Evolutionary conservation across 2,113 vertebrate species (phyloP).

Genomic region (Thinocorus orbignyianus): DNA sequence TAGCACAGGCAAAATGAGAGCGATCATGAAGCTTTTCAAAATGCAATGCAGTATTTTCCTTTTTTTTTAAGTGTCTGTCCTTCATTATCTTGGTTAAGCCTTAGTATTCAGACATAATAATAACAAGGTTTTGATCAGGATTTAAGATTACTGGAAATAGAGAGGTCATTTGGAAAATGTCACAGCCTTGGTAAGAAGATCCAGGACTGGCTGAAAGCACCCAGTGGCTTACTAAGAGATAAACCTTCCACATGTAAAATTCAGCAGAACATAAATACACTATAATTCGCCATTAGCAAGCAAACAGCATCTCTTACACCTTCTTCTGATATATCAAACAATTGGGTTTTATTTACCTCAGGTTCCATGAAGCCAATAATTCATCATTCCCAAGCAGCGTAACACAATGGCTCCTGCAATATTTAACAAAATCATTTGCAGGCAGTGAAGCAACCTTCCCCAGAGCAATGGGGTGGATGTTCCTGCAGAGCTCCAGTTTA

Average conservation of each 20-base stretch:
- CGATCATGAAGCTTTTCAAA: not conserved
- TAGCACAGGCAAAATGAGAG: not conserved
- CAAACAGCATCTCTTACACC: not conserved
- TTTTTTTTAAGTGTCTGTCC: not conserved
- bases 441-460: not conserved
- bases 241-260: constrained; percentile 10
- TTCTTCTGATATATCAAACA: not conserved
- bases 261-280: not conserved
- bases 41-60: not conserved
- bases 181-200: not conserved
- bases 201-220: not conserved
- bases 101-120: not conserved
- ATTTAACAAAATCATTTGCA: not conserved
- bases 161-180: constrained; percentile 3
- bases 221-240: constrained; percentile 26
- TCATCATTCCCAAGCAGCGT: not conserved
- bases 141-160: not conserved
- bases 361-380: not conserved
- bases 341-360: not conserved
- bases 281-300: not conserved
- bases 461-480: not conserved
- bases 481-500: not conserved
- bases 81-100: not conserved
- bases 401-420: not conserved
- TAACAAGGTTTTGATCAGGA: not conserved